A percentile compares a stretch with the other conserved stretches of the same genome.
Conservation (phyloP, 2,797 vertebrate genomes). For the Morus bassanus region DNA sequence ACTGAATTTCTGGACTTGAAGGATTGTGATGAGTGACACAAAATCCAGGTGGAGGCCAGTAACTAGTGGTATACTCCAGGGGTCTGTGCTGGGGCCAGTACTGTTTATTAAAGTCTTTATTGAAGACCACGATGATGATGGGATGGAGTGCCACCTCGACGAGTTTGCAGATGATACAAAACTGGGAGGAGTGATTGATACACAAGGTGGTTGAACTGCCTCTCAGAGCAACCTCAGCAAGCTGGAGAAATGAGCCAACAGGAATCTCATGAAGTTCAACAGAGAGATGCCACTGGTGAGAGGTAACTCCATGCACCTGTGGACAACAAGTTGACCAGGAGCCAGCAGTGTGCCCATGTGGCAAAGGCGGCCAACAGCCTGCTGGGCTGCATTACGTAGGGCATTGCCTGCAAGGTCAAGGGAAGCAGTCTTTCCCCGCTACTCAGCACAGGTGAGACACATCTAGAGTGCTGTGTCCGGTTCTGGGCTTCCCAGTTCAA, state of each 20-base stretch:
- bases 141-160: background rate
- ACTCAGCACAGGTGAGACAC: too few relatives aligned
- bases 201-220: background rate
- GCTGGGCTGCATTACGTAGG: too few relatives aligned
- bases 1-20: background rate
- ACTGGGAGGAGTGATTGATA: background rate
- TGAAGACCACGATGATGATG: background rate
- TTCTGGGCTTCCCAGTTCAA: too few relatives aligned
- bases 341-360: background rate
- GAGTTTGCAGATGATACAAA: background rate
- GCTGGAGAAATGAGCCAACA: background rate
- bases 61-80: background rate
- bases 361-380: fast-evolving
- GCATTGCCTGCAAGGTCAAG: too few relatives aligned
- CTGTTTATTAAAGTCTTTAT: background rate
- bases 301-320: background rate
- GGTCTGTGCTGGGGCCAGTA: background rate
- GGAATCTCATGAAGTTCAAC: background rate
- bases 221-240: background rate
- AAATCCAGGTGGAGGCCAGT: background rate
- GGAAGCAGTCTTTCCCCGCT: too few relatives aligned
- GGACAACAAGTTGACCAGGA: background rate
- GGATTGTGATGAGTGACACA: background rate
- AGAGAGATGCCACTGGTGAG: background rate
- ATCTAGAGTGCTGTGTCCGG: too few relatives aligned